Evolutionary conservation across 30 jellyfish, hydroid and myxozoan species (phyloP).

Genomic region (Pelagia noctiluca): DNA sequence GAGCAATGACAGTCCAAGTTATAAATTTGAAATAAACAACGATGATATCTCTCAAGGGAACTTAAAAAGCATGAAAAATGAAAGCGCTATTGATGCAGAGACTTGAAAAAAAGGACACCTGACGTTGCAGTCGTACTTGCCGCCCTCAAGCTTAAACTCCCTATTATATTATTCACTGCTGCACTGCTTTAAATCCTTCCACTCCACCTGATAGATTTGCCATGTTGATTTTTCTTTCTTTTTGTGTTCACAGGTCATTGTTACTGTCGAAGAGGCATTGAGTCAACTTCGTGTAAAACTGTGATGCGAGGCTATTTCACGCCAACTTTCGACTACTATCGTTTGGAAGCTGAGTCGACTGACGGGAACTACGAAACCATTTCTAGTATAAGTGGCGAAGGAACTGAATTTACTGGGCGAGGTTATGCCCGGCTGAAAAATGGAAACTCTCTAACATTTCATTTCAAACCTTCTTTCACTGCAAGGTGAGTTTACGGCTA

Average conservation of each 20-base stretch:
- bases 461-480: constrained; percentile 36
- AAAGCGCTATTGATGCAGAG: too few species aligned
- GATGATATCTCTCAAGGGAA: too few species aligned
- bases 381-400: constrained; percentile 37
- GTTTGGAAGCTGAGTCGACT: constrained; percentile 70
- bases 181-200: background rate
- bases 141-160: too few species aligned
- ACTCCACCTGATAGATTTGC: background rate
- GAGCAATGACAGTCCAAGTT: too few species aligned
- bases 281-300: constrained; percentile 59
- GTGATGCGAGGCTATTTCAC: constrained; percentile 43
- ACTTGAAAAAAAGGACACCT: too few species aligned
- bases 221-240: background rate
- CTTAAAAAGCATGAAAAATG: too few species aligned
- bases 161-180: background rate
- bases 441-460: constrained; percentile 17
- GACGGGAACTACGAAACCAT: constrained; percentile 25
- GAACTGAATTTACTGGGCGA: constrained; percentile 66
- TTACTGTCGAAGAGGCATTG: constrained; percentile 62
- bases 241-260: constrained; percentile 59
- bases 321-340: constrained; percentile 57
- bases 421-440: constrained; percentile 65
- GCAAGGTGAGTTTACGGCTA: constrained; percentile 41
- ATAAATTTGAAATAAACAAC: too few species aligned
- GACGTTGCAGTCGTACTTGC: too few species aligned